Evolutionary conservation across 2,888 invertebrate genomes (phyloP).

Genomic region (Leptopilina myrica): DNA sequence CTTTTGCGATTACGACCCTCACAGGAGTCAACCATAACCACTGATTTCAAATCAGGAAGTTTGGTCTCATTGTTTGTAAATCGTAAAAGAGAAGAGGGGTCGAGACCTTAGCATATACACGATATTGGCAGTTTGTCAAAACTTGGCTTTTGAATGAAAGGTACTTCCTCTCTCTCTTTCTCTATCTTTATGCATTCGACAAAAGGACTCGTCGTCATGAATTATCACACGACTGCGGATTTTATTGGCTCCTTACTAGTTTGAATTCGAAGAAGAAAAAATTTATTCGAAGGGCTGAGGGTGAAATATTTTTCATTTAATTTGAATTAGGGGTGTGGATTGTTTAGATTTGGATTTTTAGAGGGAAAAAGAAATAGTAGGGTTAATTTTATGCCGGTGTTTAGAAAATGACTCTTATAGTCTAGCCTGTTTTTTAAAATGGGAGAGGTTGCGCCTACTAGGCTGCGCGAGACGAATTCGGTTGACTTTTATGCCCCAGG

Average conservation of each 20-base stretch:
- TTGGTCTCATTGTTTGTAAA: constrained; percentile 37
- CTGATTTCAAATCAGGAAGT: constrained; percentile 30
- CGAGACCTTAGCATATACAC: background rate
- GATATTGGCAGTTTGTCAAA: constrained; percentile 36
- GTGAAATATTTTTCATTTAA: no score
- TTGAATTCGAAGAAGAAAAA: no score
- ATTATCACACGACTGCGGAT: background rate
- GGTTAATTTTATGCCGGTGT: no score
- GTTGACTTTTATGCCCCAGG: no score
- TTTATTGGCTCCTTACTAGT: constrained; percentile 3
- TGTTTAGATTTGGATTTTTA: no score
- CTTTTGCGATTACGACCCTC: constrained; percentile 47
- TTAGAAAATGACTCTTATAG: no score
- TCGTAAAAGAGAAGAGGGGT: constrained; percentile 21
- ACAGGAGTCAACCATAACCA: constrained; percentile 50
- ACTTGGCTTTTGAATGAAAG: constrained; percentile 27
- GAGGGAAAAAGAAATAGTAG: no score
- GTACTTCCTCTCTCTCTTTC: constrained; percentile 1
- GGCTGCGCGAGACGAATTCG: no score
- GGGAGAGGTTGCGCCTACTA: no score
- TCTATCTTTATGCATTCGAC: background rate
- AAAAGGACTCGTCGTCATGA: constrained; percentile 12
- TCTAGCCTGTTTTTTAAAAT: no score
- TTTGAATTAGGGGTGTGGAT: no score
- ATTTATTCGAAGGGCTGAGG: no score